These are phyloP conservation scores for Squalus acanthias DNA, from an alignment of 2,797 vertebrate genomes.

Conservation along the genomic window DNA sequence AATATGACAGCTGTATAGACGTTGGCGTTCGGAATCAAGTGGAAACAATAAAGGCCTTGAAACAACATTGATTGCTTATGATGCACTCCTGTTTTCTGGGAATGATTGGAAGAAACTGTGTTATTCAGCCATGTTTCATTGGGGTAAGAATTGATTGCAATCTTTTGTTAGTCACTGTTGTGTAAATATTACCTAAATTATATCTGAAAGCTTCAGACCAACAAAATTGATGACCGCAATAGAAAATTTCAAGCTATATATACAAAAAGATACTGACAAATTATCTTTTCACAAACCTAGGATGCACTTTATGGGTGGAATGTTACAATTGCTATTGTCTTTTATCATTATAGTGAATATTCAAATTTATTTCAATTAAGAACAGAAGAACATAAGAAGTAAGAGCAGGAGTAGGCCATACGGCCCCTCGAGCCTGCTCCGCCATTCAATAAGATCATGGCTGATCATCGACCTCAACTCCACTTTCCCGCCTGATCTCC, in stretches of 20 bases:
- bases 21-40: slow-evolving; percentile 23
- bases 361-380: neutral
- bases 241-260: neutral
- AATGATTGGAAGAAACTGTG: slow-evolving; percentile 39
- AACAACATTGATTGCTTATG: slow-evolving; percentile 38
- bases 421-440: too few species aligned
- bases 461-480: too few species aligned
- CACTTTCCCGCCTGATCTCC: too few species aligned
- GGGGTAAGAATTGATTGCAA: slow-evolving; percentile 30
- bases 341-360: neutral
- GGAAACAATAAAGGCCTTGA: slow-evolving; percentile 37
- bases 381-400: too few species aligned
- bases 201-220: neutral
- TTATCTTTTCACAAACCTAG: neutral
- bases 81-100: slow-evolving; percentile 35
- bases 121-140: slow-evolving; percentile 38
- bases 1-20: slow-evolving; percentile 38
- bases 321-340: neutral
- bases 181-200: neutral
- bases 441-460: too few species aligned
- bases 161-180: neutral
- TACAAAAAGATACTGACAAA: neutral
- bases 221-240: neutral
- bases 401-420: too few species aligned
- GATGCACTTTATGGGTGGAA: neutral